phyloP scores from a whole-genome alignment of 2,888 invertebrate genomes.

The Napeogenes sylphis region DNA sequence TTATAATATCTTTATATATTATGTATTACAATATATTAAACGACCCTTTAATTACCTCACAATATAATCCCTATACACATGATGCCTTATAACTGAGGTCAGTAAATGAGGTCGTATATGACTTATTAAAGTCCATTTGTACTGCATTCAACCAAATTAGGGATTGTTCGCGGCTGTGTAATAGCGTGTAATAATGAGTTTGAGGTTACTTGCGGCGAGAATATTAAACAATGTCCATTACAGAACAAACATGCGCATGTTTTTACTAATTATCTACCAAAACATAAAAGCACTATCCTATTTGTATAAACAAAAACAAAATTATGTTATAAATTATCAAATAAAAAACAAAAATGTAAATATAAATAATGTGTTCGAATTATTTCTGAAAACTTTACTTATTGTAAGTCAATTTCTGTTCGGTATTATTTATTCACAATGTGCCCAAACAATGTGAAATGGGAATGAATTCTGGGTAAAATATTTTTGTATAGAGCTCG shows the following conservation, averaged over 20 bases:
- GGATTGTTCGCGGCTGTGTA: constrained; percentile 25
- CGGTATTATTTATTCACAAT: not conserved
- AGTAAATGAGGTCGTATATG: constrained; percentile 12
- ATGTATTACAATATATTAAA: too few relatives aligned
- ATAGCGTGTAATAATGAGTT: constrained; percentile 14
- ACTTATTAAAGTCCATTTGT: constrained; percentile 28
- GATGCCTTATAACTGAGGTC: not conserved
- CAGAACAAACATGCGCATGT: too few relatives aligned
- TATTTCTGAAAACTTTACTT: not conserved
- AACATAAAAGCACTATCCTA: too few relatives aligned
- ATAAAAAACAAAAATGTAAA: too few relatives aligned
- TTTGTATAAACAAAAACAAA: too few relatives aligned
- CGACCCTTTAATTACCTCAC: too few relatives aligned
- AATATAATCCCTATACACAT: too few relatives aligned
- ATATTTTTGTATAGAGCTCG: constrained; percentile 10
- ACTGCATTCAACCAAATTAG: constrained; percentile 24
- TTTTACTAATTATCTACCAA: too few relatives aligned
- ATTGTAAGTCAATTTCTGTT: constrained; percentile 1
- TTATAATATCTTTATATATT: too few relatives aligned
- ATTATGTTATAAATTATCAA: too few relatives aligned
- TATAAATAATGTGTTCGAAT: too few relatives aligned
- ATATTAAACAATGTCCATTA: not conserved
- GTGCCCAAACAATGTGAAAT: constrained; percentile 1
- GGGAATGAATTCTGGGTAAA: constrained; percentile 4
- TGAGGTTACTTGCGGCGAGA: constrained; percentile 1